Percentiles rank a stretch among this genome's conserved stretches.
phyloP scores from a whole-genome alignment of 2,888 invertebrate genomes.

The Oxycera nigricornis region DNA sequence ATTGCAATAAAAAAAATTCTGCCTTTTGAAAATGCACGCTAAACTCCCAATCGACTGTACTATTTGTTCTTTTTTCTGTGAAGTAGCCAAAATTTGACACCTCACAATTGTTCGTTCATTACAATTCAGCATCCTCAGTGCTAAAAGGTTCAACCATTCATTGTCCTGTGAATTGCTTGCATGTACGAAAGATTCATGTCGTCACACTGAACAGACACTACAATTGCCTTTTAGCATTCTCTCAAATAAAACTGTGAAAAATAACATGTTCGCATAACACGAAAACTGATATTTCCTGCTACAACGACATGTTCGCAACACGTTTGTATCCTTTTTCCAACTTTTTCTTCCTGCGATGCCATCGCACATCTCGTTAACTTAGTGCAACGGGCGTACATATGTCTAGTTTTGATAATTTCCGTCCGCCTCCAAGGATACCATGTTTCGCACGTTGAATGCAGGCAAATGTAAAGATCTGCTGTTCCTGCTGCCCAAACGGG shows the following conservation, averaged over 20 bases:
- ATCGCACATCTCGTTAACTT: neutral
- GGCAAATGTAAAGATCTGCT: neutral
- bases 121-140: no score
- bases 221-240: neutral
- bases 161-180: no score
- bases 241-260: neutral
- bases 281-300: neutral
- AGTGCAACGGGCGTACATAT: constrained; percentile 8
- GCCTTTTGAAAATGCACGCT: no score
- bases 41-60: no score
- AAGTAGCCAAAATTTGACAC: no score
- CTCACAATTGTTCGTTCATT: no score
- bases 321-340: constrained; percentile 5
- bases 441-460: neutral
- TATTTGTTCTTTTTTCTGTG: no score
- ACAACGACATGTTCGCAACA: neutral
- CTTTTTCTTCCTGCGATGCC: neutral
- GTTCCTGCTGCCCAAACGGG: neutral
- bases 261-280: constrained; percentile 7
- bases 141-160: no score
- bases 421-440: neutral
- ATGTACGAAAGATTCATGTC: no score
- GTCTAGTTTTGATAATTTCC: constrained; percentile 32
- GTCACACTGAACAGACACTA: no score
- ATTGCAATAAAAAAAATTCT: no score